Conservation (phyloP, 1,140 invertebrate species). For the Philotrypesis tridentata region DNA sequence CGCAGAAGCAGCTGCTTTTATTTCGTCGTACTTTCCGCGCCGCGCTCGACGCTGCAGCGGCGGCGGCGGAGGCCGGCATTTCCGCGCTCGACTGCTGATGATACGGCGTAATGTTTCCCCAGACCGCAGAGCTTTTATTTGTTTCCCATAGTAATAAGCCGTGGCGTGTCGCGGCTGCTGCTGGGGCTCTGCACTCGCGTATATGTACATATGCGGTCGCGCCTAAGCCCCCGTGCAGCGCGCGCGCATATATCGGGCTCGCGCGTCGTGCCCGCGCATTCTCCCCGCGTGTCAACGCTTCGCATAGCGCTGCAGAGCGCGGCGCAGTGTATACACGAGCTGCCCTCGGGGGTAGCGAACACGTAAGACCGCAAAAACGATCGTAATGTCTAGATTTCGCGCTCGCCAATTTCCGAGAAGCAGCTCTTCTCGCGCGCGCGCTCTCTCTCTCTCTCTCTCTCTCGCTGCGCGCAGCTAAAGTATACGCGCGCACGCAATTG, state of each 20-base stretch:
- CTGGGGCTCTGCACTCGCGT: too few species aligned
- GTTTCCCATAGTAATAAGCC: neutral
- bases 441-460: neutral
- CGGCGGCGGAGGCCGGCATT: too few species aligned
- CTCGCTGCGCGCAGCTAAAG: neutral
- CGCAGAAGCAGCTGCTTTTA: slow-evolving; percentile 24
- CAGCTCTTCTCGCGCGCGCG: too few species aligned
- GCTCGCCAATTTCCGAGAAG: slow-evolving; percentile 24
- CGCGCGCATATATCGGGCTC: neutral
- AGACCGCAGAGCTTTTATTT: slow-evolving; percentile 23
- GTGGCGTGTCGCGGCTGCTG: too few species aligned
- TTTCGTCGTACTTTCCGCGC: slow-evolving; percentile 28
- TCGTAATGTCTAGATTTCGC: slow-evolving; percentile 31
- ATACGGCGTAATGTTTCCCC: slow-evolving; percentile 19
- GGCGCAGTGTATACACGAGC: neutral
- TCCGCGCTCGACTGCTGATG: slow-evolving; percentile 19
- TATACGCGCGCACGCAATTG: neutral
- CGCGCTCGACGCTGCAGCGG: too few species aligned
- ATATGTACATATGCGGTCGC: too few species aligned
- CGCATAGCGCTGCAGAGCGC: too few species aligned
- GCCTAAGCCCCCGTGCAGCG: too few species aligned
- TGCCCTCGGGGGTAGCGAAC: neutral
- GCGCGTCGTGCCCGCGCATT: too few species aligned
- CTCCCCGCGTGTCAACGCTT: too few species aligned
- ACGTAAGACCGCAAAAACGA: slow-evolving; percentile 23